These are phyloP conservation scores for Lepus timidus DNA, from an alignment of 2,113 vertebrate genomes.

Conservation along the genomic window DNA sequence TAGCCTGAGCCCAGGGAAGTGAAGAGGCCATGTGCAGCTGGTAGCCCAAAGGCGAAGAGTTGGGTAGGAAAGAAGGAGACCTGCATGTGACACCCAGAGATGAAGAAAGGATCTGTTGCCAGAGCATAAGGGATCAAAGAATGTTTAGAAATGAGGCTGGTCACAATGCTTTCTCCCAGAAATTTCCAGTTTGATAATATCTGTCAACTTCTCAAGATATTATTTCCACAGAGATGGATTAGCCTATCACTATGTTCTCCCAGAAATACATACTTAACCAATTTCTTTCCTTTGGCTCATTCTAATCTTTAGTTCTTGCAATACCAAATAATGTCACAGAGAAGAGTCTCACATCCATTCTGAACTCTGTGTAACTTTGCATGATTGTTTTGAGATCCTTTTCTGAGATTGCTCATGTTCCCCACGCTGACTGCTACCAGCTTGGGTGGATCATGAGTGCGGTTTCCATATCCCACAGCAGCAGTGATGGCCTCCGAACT, in stretches of 20 bases:
- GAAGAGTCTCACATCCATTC: neutral
- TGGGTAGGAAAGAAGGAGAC: neutral
- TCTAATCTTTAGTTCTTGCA: neutral
- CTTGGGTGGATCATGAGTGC: neutral
- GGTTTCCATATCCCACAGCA: neutral
- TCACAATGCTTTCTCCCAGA: neutral
- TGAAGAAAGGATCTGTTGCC: neutral
- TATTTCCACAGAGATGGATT: slow-evolving; percentile 4
- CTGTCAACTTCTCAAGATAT: neutral
- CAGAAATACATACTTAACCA: neutral
- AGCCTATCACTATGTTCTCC: neutral
- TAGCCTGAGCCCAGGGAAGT: neutral
- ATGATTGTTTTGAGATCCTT: slow-evolving; percentile 12
- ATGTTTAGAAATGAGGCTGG: neutral
- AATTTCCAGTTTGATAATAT: neutral
- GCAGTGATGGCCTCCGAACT: neutral
- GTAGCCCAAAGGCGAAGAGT: neutral
- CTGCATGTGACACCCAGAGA: neutral
- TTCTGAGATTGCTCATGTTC: neutral
- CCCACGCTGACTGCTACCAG: neutral
- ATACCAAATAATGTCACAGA: neutral
- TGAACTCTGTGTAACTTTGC: neutral
- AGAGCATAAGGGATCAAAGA: neutral
- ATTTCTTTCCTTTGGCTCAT: neutral
- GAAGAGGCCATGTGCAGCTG: neutral